A percentile compares a stretch with the other conserved stretches of the same genome.
Conservation (phyloP, 1,140 invertebrate species). For the Bombus pyrosoma region DNA sequence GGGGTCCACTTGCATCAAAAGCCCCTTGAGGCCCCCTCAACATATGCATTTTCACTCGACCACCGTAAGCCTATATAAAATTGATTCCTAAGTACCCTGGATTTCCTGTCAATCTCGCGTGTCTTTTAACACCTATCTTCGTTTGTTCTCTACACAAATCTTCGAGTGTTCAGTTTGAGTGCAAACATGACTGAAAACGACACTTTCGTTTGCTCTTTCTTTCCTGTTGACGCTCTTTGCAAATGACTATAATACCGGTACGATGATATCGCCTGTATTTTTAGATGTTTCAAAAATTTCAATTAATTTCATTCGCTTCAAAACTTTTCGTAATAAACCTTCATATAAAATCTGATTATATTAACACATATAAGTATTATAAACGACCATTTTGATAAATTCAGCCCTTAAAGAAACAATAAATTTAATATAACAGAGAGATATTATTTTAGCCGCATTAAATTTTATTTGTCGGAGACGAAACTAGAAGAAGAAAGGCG, state of each 20-base stretch:
- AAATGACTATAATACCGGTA: background rate
- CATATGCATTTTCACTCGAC: slow-evolving; percentile 80
- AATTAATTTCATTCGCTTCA: background rate
- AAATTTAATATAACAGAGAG: background rate
- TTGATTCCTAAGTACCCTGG: slow-evolving; percentile 81
- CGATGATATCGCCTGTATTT: background rate
- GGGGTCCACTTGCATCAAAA: slow-evolving; percentile 80
- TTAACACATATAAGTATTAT: too few species aligned
- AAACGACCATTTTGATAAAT: background rate
- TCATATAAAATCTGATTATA: background rate
- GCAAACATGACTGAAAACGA: slow-evolving; percentile 8
- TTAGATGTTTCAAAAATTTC: background rate
- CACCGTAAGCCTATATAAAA: slow-evolving; percentile 77
- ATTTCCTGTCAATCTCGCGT: slow-evolving; percentile 69
- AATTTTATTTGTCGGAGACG: background rate
- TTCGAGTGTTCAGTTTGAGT: slow-evolving; percentile 1
- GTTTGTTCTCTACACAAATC: slow-evolving; percentile 32
- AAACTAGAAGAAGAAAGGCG: background rate
- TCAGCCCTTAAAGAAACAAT: background rate
- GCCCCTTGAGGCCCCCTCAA: slow-evolving; percentile 77
- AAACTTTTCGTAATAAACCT: background rate
- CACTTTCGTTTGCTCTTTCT: background rate
- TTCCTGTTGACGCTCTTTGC: background rate
- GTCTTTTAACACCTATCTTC: slow-evolving; percentile 78
- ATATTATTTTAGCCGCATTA: background rate